Base-by-base conservation (phyloP, 2,113 vertebrate genomes). In the Trematomus loennbergii region DNA sequence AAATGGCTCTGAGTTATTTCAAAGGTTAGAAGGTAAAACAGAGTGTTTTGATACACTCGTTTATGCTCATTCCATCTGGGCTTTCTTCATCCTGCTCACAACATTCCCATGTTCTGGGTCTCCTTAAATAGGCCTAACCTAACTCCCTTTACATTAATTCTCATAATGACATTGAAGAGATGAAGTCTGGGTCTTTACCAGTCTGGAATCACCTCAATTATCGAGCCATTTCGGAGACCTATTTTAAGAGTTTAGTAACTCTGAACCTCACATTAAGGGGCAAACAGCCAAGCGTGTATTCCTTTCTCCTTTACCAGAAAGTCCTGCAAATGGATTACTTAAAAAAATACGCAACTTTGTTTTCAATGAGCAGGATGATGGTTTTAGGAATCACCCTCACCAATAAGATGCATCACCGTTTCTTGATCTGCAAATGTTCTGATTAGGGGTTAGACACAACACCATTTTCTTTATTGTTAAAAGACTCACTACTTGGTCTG, bases 101-200 rank as follows among this genome's bases (percentile, higher is more conserved):
- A 62, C 68, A 59, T 89, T 91, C 87, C 86, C 88, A 83, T 75
- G 82, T 81, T 63, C 48, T 1, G 10, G 40, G 46, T 36, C 45
- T 63, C 45, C 68, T 73, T 76, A 67, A 70, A 73, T 36, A 75
- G 75, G 49, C 81, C 75, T 73, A 68, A 71, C 43, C 40, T 13
- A 52, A 22, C 48, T 49, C 6, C n/a, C 58, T 75, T 72, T 66
- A 69, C 79, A 78, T 65, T 66, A 29, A 59, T 45, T 80, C 54
- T 57, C 67, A 50, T 49, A 61, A 81, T 80, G 66, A 60, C 78
- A 59, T 67, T 33, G 36, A 53, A 55, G 58, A 60, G 60, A 62
- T 29, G 25, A 33, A 20, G 66, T 71, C 74, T 78, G 66, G 75
- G 58, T 46, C 55, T 61, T 60, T 61, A 60, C 12, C 18, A 63